Conservation (phyloP, 2,113 vertebrate genomes). For the Origma solitaria region DNA sequence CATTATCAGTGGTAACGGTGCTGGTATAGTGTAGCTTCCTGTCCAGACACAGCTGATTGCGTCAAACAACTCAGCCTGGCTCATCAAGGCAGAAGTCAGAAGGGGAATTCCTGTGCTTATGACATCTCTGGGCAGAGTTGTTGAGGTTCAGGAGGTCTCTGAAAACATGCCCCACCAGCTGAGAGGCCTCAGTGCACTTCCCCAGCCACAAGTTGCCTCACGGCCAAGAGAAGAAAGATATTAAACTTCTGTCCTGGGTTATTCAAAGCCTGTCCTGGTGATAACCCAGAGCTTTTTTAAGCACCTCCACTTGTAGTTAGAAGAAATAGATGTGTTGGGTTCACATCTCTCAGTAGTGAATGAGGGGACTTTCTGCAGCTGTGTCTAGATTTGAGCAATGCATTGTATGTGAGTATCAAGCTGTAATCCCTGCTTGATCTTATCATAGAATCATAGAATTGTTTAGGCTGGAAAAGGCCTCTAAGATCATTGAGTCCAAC, state of each 20-base stretch:
- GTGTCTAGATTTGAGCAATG: neutral
- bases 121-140: neutral
- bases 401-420: neutral
- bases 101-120: neutral
- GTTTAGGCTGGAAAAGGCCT: neutral
- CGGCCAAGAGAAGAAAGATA: neutral
- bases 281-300: neutral
- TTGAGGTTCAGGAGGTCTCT: neutral
- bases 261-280: neutral
- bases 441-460: neutral
- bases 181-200: neutral
- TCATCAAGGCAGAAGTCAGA: neutral
- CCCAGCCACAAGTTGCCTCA: neutral
- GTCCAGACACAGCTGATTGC: neutral
- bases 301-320: neutral
- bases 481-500: neutral
- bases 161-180: neutral
- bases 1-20: neutral
- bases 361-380: neutral
- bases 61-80: neutral
- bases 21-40: neutral
- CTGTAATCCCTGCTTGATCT: neutral
- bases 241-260: neutral
- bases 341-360: neutral
- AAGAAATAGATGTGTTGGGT: accelerated